A percentile compares a stretch with the other conserved stretches of the same genome.
Evolutionary conservation across 2,797 vertebrate genomes (phyloP).

Genomic region (Pseudomugil gertrudae): DNA sequence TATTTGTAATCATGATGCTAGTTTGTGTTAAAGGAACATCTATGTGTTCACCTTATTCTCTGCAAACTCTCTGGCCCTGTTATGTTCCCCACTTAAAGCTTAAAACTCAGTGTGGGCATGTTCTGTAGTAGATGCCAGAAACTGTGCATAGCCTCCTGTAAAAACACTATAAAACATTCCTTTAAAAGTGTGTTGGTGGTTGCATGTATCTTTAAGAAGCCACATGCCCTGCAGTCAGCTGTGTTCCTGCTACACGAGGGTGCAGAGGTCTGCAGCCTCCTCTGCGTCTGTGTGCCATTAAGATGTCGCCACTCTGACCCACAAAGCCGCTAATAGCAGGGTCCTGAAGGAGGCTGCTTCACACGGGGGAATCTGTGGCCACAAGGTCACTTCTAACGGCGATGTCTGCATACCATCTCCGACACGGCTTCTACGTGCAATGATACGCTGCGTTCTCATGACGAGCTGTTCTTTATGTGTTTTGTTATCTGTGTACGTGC

Average conservation of each 20-base stretch:
- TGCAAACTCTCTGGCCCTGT: not conserved
- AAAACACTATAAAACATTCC: conserved; percentile 33
- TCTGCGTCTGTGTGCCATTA: conserved; percentile 71
- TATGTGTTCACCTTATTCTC: not conserved
- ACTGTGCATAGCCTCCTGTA: conserved; percentile 27
- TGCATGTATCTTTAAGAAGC: conserved; percentile 41
- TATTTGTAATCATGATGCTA: not conserved
- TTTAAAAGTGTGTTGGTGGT: conserved; percentile 31
- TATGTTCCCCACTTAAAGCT: conserved; percentile 8
- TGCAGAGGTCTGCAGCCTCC: conserved; percentile 54
- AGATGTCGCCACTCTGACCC: conserved; percentile 74
- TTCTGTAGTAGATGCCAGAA: conserved; percentile 19
- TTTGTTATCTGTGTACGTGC: conserved; percentile 39
- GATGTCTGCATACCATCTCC: conserved; percentile 37
- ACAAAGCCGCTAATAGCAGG: conserved; percentile 77
- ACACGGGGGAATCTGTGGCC: conserved; percentile 67
- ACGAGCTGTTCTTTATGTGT: conserved; percentile 14
- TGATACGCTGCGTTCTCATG: not conserved
- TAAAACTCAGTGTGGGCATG: conserved; percentile 17
- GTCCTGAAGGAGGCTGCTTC: conserved; percentile 61
- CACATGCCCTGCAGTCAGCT: conserved; percentile 54
- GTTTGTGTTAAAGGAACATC: not conserved
- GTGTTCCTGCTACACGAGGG: conserved; percentile 32
- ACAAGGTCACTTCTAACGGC: conserved; percentile 60
- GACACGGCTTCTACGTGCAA: conserved; percentile 32